Percentiles rank a stretch among this genome's conserved stretches.
Evolutionary conservation across 2,888 invertebrate genomes (phyloP).

Genomic region (Didymodactylos carnosus): DNA sequence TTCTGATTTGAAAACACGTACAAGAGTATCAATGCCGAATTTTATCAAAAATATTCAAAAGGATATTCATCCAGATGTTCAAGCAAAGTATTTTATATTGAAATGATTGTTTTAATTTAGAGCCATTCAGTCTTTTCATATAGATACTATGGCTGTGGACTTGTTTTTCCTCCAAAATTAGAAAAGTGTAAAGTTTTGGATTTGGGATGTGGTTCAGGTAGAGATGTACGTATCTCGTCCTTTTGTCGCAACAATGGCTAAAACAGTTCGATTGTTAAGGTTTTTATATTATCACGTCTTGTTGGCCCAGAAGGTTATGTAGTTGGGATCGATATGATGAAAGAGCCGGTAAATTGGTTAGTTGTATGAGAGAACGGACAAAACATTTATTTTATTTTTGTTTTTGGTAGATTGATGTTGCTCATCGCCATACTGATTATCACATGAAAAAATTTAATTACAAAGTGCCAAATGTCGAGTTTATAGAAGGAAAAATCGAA

Average conservation of each 20-base stretch:
- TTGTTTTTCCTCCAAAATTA: constrained; percentile 23
- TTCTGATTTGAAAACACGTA: no score
- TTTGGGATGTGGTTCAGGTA: constrained; percentile 26
- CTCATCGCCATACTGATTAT: constrained; percentile 22
- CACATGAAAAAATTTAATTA: constrained; percentile 24
- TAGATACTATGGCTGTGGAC: constrained; percentile 28
- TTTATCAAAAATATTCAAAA: no score
- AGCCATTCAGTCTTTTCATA: neutral
- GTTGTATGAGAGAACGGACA: neutral
- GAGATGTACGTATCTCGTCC: no score
- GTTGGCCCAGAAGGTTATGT: constrained; percentile 24
- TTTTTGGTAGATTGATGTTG: constrained; percentile 20
- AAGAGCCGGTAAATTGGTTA: constrained; percentile 22
- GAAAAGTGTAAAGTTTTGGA: constrained; percentile 23
- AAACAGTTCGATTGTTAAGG: no score
- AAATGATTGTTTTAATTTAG: neutral
- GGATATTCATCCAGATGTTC: neutral
- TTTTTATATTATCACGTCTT: constrained; percentile 19
- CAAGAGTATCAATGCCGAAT: no score
- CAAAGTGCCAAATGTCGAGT: constrained; percentile 21
- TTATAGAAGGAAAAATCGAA: constrained; percentile 25
- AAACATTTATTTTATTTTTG: neutral
- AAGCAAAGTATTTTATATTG: neutral
- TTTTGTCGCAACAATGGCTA: no score
- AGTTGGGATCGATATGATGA: constrained; percentile 27